phyloP scores from a whole-genome alignment of 2,113 vertebrate genomes.

The Scomber japonicus region DNA sequence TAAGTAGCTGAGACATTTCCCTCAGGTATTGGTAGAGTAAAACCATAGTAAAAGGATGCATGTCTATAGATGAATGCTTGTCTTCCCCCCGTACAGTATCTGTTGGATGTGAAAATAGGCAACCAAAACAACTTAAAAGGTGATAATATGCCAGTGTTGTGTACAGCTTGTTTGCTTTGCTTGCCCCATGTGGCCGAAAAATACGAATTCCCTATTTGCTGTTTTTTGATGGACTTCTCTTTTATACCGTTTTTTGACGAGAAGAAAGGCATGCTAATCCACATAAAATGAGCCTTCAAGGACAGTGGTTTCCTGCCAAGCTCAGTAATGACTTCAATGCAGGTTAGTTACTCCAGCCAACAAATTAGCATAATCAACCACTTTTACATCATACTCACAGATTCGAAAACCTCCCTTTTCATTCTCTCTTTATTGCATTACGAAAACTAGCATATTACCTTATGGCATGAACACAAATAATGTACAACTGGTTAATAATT shows the following conservation, averaged over 20 bases:
- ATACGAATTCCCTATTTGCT: neutral
- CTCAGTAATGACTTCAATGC: neutral
- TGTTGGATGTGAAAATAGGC: no score
- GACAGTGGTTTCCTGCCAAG: slow-evolving; percentile 21
- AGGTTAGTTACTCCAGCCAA: neutral
- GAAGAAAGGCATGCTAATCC: neutral
- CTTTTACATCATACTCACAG: neutral
- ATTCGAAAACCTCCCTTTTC: neutral
- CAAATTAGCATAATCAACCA: slow-evolving; percentile 5
- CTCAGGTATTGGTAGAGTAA: no score
- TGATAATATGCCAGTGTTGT: no score
- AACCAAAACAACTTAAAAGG: no score
- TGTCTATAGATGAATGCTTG: no score
- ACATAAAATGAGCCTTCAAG: slow-evolving; percentile 2
- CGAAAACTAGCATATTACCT: neutral
- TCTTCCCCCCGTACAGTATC: no score
- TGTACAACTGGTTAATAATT: neutral
- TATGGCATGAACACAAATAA: neutral
- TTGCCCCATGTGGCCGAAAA: neutral
- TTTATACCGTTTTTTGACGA: no score
- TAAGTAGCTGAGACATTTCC: no score
- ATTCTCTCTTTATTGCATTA: neutral
- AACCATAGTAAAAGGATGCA: no score
- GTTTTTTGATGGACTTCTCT: neutral
- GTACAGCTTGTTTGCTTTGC: neutral